A percentile compares a stretch with the other conserved stretches of the same genome.
phyloP scores from a whole-genome alignment of 1,140 invertebrate genomes.

The Lanistes nyassanus region DNA sequence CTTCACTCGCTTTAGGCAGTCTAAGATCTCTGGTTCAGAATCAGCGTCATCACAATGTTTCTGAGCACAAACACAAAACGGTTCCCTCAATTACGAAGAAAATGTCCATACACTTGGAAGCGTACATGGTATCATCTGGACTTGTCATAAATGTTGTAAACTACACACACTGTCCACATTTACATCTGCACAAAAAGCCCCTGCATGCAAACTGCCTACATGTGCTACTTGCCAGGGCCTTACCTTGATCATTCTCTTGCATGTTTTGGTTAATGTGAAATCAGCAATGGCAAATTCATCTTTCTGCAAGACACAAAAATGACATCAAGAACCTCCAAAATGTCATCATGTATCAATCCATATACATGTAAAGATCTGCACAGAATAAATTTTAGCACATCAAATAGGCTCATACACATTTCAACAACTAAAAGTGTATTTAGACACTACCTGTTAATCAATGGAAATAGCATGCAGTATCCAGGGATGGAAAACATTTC shows the following conservation, averaged over 20 bases:
- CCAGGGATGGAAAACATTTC: too few species aligned
- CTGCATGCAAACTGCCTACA: not conserved
- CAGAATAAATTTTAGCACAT: too few species aligned
- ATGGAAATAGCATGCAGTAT: too few species aligned
- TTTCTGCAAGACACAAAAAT: slow-evolving; percentile 70
- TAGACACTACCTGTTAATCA: too few species aligned
- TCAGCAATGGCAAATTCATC: slow-evolving; percentile 90
- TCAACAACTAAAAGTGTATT: too few species aligned
- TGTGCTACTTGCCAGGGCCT: slow-evolving; percentile 9
- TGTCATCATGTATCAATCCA: too few species aligned
- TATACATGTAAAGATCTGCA: too few species aligned
- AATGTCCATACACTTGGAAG: not conserved
- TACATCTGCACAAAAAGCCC: too few species aligned
- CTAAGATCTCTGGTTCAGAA: slow-evolving; percentile 57
- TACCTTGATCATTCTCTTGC: slow-evolving; percentile 83
- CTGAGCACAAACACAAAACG: slow-evolving; percentile 37
- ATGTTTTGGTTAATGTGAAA: slow-evolving; percentile 83
- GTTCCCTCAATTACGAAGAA: not conserved
- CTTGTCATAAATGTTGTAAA: not conserved
- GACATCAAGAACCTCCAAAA: too few species aligned
- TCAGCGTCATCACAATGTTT: slow-evolving; percentile 57
- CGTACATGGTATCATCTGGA: not conserved
- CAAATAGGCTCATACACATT: too few species aligned
- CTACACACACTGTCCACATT: not conserved
- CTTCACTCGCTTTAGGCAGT: slow-evolving; percentile 77